Percentiles rank a stretch among this genome's conserved stretches.
Evolutionary conservation across 2,113 vertebrate species (phyloP).

Genomic region (Cephalophus harveyi): DNA sequence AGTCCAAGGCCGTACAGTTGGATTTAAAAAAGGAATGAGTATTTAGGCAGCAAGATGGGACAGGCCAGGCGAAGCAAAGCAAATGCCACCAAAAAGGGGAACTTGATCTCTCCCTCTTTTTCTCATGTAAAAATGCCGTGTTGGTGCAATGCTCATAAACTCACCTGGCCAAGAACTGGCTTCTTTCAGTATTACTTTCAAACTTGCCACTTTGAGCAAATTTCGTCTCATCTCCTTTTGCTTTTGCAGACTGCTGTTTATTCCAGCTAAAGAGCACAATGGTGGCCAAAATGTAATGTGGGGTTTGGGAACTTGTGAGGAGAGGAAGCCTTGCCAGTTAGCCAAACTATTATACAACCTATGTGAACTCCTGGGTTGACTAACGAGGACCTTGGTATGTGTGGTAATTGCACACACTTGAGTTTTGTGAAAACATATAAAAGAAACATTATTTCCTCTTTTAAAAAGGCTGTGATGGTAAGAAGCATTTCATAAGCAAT

Average conservation of each 20-base stretch:
- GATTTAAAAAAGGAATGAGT: not conserved
- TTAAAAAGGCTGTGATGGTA: not conserved
- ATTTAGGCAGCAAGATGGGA: not conserved
- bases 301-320: not conserved
- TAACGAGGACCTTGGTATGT: not conserved
- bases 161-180: not conserved
- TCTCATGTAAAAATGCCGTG: not conserved
- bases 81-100: not conserved
- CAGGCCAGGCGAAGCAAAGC: not conserved
- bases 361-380: not conserved
- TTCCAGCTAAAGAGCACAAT: not conserved
- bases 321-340: not conserved
- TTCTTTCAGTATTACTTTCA: not conserved
- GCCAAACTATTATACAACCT: not conserved
- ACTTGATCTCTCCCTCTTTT: not conserved
- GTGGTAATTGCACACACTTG: not conserved
- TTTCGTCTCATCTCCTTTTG: not conserved
- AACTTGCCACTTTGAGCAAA: not conserved
- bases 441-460: constrained; percentile 12
- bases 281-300: not conserved
- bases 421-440: constrained; percentile 28
- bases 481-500: not conserved
- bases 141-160: not conserved
- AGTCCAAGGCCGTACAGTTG: not conserved
- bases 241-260: not conserved